Base-by-base conservation (phyloP, 2,888 invertebrate genomes). In the Cantharis rufa region DNA sequence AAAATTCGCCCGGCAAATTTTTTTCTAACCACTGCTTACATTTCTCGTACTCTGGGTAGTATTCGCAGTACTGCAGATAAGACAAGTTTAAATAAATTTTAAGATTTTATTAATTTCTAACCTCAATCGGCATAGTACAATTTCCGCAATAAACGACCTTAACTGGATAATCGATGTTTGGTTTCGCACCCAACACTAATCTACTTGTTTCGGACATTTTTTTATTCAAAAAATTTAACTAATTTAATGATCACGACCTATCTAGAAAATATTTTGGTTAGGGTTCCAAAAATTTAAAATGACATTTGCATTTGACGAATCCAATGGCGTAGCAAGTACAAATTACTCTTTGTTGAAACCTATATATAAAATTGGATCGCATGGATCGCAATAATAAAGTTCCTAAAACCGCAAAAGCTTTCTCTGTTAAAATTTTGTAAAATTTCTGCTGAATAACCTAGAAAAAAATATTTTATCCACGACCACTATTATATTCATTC, bases 21-120 rank as follows among this genome's bases (percentile, higher is more conserved):
- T 95, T 95, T 88, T 98, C 97, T 80, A 99, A 89, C 99, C 99
- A 99, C 82, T 94, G 94, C 88, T 98, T 97, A 87, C 99, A 99
- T 89, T 97, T 97, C 81, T 98, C 98, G 87, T 96, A 97, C 88
- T 97, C 97, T 10, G 98, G 98, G 89, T 98, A 98, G 88, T 96
- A 98, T 90, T 99, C 98, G 88, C 99, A 99, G 88, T 98, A 99
- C 95, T 96, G 86, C 15, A 88, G 86, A 75, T 75, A 80, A 79
- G 71, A 76, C 69, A 48, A 62, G 2, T 48, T 74, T 21, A 70
- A 70, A 69, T 68, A 62, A 15, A 15, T 68, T 62, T 62, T 15
- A 71, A n/a, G 11, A 62, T n/a, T 62, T 70, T 24, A 75, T 66
- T 68, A 80, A 24, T 24, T 72, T 80, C 84, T 89, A 89, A 94